These are phyloP conservation scores for Trachymyrmex cornetzi DNA, from an alignment of 1,140 invertebrate genomes.

Conservation along the genomic window DNA sequence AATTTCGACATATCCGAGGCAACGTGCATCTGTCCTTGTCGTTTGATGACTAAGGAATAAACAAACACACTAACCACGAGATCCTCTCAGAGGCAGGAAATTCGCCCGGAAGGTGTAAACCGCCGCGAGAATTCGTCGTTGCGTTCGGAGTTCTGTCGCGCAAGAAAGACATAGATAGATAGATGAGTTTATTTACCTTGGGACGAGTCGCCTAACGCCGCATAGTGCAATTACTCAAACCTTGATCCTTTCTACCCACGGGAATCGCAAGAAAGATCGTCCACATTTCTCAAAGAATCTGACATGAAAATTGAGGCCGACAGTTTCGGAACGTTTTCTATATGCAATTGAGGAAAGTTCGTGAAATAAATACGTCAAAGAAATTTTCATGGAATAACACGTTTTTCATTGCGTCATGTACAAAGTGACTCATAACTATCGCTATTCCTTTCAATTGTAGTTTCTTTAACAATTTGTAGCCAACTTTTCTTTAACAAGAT, in stretches of 20 bases:
- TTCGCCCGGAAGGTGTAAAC: conserved; percentile 34
- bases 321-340: conserved; percentile 17
- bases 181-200: conserved; percentile 56
- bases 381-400: conserved; percentile 6
- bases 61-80: conserved; percentile 19
- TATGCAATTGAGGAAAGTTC: conserved; percentile 39
- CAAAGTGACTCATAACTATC: conserved; percentile 8
- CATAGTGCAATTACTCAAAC: conserved; percentile 57
- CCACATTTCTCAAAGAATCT: conserved; percentile 53
- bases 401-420: not conserved
- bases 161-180: conserved; percentile 56
- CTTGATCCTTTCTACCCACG: conserved; percentile 31
- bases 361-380: conserved; percentile 30
- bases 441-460: conserved; percentile 17
- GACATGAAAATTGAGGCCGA: conserved; percentile 25
- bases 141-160: conserved; percentile 5
- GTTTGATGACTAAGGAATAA: conserved; percentile 50
- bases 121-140: conserved; percentile 15
- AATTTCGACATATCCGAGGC: not conserved
- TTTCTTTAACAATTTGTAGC: not conserved
- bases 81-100: conserved; percentile 29
- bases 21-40: conserved; percentile 17
- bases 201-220: conserved; percentile 36
- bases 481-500: not conserved
- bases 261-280: conserved; percentile 47